Conservation (phyloP, 1,140 invertebrate genomes). For the Drosophila hydei region DNA sequence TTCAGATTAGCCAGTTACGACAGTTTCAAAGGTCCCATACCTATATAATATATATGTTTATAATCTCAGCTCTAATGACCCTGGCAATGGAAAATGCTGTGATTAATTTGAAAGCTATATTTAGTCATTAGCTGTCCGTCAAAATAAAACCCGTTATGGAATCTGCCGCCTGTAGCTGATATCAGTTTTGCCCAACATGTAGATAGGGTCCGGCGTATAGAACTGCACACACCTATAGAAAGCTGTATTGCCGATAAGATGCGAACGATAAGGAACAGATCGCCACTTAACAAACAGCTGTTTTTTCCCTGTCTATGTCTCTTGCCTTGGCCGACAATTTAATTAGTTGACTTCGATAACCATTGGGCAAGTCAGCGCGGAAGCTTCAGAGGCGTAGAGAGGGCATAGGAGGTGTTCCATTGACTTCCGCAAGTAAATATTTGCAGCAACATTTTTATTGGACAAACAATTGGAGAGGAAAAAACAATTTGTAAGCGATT, state of each 20-base stretch:
- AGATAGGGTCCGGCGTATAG: constrained; percentile 25
- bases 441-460: constrained; percentile 49
- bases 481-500: constrained; percentile 68
- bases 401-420: constrained; percentile 37
- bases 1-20: no score
- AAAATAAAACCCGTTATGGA: constrained; percentile 15
- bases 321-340: constrained; percentile 45
- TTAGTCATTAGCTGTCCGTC: background rate
- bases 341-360: constrained; percentile 50
- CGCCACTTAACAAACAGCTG: constrained; percentile 57
- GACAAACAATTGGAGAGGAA: constrained; percentile 65
- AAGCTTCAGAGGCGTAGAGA: constrained; percentile 47
- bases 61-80: background rate
- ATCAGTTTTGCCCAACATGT: constrained; percentile 20
- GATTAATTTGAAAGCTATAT: constrained; percentile 6
- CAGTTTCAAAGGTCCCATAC: no score
- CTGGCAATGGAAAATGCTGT: background rate
- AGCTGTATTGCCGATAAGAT: constrained; percentile 61
- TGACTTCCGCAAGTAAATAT: constrained; percentile 70
- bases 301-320: constrained; percentile 21
- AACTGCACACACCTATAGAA: background rate
- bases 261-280: constrained; percentile 63
- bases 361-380: constrained; percentile 45
- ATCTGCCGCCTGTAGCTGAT: constrained; percentile 21
- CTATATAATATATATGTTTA: no score